Evolutionary conservation across 2,113 vertebrate species (phyloP), one percentile per base, ranked within the genome.

Genomic region (Trochalopteron elliotii): DNA sequence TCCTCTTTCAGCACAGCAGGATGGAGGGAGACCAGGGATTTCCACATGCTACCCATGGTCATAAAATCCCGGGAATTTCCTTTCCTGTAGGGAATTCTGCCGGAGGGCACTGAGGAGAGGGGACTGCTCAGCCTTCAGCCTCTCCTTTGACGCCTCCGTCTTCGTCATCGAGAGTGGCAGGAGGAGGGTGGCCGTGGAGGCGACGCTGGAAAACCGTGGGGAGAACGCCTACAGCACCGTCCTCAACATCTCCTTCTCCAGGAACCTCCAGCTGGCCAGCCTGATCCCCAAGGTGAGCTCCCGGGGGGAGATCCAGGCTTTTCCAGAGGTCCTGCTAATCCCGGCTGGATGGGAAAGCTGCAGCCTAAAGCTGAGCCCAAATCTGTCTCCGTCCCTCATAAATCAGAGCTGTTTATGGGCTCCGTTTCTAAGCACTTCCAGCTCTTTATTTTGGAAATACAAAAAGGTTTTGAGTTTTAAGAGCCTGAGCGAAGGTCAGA

Each of bases 191-290:
- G 98, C 99, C 0, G 97, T 99, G 91, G 99, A 99, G 18, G 98
- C 98, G 0, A 56, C 56, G 9, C 97, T 99, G 97, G 99, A 99
- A 90, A 99, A 99, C 98, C 97, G 97, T 23, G 99, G 99, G 1
- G 99, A 99, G 81, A 99, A 99, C 0, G 99, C 99, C 56, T 99
- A 99, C 89, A 98, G 97, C 69, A 96, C 99, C 0, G 67, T 97
- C 19, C 98, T 99, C 15, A 99, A 99, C 87, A 98, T 99, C 96
- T 98, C 98, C 45, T 98, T 98, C 98, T 99, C 99, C 11, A 97
- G 97, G 50, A 99, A 99, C 92, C 98, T 99, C 15, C 98, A 98
- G 85, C 98, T 99, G 3, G 99, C 99, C 69, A 99, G 98, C 97
- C 88, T 99, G 72, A 98, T 99, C 50, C 97, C 85, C 55, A 93